A percentile compares a stretch with the other conserved stretches of the same genome.
Evolutionary conservation across 2,113 vertebrate species (phyloP).

Genomic region (Anguilla rostrata): DNA sequence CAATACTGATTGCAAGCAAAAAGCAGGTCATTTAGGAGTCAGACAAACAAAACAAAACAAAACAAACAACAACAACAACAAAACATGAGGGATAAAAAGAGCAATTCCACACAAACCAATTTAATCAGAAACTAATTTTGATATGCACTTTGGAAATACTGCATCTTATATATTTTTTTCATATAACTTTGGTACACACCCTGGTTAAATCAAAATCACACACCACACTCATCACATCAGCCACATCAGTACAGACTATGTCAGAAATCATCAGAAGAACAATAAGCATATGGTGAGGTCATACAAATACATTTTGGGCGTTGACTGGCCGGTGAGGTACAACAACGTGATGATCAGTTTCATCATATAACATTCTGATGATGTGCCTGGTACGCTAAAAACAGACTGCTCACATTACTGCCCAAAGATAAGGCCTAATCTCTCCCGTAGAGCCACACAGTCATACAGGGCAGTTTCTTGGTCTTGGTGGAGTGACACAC

Average conservation of each 20-base stretch:
- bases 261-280: not conserved
- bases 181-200: not conserved
- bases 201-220: not conserved
- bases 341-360: not conserved
- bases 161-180: not conserved
- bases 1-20: not conserved
- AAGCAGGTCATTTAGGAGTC: not conserved
- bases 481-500: not conserved
- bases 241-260: not conserved
- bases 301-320: not conserved
- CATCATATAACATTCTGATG: not conserved
- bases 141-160: not conserved
- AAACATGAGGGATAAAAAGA: not conserved
- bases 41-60: not conserved
- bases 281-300: not conserved
- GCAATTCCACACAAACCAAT: not conserved
- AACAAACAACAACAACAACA: not conserved
- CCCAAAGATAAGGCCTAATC: conserved; percentile 18
- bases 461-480: not conserved
- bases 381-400: conserved; percentile 14
- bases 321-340: not conserved
- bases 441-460: not conserved
- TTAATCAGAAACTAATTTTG: not conserved
- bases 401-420: conserved; percentile 16
- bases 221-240: not conserved